Conservation (phyloP, 1,140 invertebrate species). For the Rhyzopertha dominica region DNA sequence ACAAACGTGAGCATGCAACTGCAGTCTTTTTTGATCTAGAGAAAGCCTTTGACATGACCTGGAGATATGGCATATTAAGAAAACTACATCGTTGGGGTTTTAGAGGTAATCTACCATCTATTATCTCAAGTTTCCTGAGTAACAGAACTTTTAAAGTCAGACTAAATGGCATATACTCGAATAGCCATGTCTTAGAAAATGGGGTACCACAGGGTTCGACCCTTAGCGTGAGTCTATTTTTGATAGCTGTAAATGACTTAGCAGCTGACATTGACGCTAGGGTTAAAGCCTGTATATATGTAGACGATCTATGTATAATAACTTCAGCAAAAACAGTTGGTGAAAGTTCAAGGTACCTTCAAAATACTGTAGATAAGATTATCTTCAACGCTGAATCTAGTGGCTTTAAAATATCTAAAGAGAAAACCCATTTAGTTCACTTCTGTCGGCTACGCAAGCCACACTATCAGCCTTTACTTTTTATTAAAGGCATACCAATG, state of each 20-base stretch:
- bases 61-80: constrained; percentile 19
- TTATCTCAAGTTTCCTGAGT: constrained; percentile 14
- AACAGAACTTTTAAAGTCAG: constrained; percentile 17
- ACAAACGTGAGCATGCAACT: constrained; percentile 7
- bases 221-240: constrained; percentile 14
- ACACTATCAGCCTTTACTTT: background rate
- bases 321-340: constrained; percentile 2
- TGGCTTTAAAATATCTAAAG: constrained; percentile 9
- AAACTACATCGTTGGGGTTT: constrained; percentile 18
- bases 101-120: constrained; percentile 8
- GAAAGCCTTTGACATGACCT: constrained; percentile 22
- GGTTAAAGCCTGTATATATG: constrained; percentile 12
- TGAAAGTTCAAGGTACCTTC: background rate
- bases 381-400: background rate
- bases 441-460: constrained; percentile 8
- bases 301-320: constrained; percentile 14
- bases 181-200: constrained; percentile 9
- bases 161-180: constrained; percentile 5
- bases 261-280: background rate
- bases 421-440: constrained; percentile 10
- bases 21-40: constrained; percentile 21
- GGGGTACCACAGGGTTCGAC: constrained; percentile 20
- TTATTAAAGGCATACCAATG: background rate
- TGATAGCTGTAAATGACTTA: constrained; percentile 16
- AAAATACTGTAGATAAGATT: constrained; percentile 10